Evolutionary conservation across 2,113 vertebrate species (phyloP).

Genomic region (Oreochromis niloticus): DNA sequence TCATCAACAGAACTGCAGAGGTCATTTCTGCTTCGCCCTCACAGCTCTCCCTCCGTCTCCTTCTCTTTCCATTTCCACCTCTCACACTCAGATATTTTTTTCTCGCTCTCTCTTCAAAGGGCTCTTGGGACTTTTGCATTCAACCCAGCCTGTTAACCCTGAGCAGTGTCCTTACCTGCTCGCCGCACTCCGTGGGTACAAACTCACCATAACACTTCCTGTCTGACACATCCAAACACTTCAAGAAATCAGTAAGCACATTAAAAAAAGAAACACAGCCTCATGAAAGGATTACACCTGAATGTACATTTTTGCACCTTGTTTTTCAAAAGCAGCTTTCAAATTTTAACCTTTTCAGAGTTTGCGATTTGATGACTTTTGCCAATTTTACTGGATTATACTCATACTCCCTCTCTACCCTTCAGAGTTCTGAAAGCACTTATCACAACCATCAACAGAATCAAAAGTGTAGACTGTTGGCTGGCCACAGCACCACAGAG

Average conservation of each 20-base stretch:
- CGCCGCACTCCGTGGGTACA: background rate
- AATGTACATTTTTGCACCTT: background rate
- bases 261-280: background rate
- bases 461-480: background rate
- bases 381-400: background rate
- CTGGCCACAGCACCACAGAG: background rate
- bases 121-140: slow-evolving; percentile 17
- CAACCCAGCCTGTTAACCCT: slow-evolving; percentile 23
- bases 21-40: slow-evolving; percentile 27
- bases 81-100: background rate
- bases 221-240: background rate
- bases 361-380: slow-evolving; percentile 1
- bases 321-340: background rate
- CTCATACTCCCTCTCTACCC: background rate
- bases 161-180: slow-evolving; percentile 15
- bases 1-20: slow-evolving; percentile 46
- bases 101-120: background rate
- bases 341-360: background rate
- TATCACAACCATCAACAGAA: background rate
- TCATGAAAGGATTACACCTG: background rate
- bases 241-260: background rate
- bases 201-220: background rate
- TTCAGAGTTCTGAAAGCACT: slow-evolving; percentile 9
- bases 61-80: slow-evolving; percentile 26
- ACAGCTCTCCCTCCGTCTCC: background rate